These are phyloP conservation scores for Hydrotaea diabolus DNA, from an alignment of 2,888 invertebrate species.

Conservation along the genomic window DNA sequence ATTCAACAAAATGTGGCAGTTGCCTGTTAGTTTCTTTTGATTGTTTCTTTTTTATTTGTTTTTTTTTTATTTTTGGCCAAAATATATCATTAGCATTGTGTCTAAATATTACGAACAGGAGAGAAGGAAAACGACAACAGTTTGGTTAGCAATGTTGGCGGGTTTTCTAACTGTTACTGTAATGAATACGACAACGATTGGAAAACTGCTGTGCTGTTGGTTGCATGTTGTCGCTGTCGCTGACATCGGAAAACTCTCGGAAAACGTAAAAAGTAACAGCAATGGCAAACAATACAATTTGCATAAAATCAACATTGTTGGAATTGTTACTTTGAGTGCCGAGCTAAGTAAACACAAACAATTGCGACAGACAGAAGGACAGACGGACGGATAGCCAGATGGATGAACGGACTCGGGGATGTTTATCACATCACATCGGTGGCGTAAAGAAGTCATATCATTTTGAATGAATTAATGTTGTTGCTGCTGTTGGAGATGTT, in stretches of 20 bases:
- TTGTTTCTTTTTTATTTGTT: slow-evolving; percentile 25
- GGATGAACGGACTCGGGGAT: not conserved
- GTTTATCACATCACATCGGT: not conserved
- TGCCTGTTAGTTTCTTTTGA: slow-evolving; percentile 39
- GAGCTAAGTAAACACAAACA: not conserved
- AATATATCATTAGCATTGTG: slow-evolving; percentile 60
- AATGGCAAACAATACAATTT: slow-evolving; percentile 51
- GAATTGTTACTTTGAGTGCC: slow-evolving; percentile 54
- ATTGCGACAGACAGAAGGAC: not conserved
- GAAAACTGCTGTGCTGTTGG: not conserved
- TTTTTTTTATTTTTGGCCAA: slow-evolving; percentile 17
- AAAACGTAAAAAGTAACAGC: slow-evolving; percentile 10
- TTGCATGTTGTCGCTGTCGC: not conserved
- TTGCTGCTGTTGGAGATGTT: too few relatives aligned
- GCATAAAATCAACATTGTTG: slow-evolving; percentile 62
- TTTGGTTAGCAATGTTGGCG: not conserved
- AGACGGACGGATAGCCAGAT: not conserved
- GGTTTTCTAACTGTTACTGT: not conserved
- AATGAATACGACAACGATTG: not conserved
- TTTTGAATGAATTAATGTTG: slow-evolving; percentile 3
- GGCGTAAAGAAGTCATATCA: not conserved
- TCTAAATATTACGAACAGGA: slow-evolving; percentile 47
- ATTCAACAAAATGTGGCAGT: slow-evolving; percentile 20
- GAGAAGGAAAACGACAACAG: not conserved
- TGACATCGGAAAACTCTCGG: too few relatives aligned